Conservation (phyloP, 2,797 vertebrate species). For the Typhlichthys subterraneus region DNA sequence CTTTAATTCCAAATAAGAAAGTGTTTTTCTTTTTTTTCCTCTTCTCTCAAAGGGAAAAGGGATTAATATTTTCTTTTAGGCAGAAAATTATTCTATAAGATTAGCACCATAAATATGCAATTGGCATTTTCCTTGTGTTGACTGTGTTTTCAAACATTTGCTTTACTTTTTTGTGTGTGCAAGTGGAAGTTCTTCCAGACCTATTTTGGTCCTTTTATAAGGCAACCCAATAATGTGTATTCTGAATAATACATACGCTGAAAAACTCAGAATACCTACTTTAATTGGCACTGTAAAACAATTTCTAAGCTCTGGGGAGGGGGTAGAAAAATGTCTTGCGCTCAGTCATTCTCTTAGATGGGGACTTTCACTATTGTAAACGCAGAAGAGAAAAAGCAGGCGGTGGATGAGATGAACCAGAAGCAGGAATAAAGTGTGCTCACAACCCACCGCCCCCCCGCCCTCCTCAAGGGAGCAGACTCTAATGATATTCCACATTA, state of each 20-base stretch:
- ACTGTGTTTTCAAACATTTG: constrained; percentile 68
- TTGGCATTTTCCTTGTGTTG: constrained; percentile 63
- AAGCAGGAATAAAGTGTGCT: constrained; percentile 73
- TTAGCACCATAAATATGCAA: constrained; percentile 70
- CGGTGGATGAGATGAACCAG: constrained; percentile 69
- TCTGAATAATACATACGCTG: constrained; percentile 71
- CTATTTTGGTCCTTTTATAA: constrained; percentile 68
- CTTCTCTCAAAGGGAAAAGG: constrained; percentile 45
- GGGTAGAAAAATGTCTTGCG: constrained; percentile 31
- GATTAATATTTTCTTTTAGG: constrained; percentile 58
- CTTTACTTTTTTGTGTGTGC: constrained; percentile 67
- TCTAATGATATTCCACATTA: constrained; percentile 82
- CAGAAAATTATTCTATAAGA: constrained; percentile 67
- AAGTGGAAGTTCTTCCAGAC: constrained; percentile 64
- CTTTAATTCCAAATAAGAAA: constrained; percentile 43
- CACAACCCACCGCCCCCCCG: constrained; percentile 58
- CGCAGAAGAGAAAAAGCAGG: constrained; percentile 69
- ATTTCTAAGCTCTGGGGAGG: constrained; percentile 63
- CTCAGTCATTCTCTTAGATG: constrained; percentile 79
- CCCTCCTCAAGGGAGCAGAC: constrained; percentile 57
- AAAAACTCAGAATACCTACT: constrained; percentile 66
- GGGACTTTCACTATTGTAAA: constrained; percentile 80
- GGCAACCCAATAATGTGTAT: constrained; percentile 71
- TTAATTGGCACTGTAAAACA: constrained; percentile 83
- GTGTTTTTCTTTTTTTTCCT: constrained; percentile 47